phyloP scores from a whole-genome alignment of 2,888 invertebrate genomes.

The Tetragnatha montana region DNA sequence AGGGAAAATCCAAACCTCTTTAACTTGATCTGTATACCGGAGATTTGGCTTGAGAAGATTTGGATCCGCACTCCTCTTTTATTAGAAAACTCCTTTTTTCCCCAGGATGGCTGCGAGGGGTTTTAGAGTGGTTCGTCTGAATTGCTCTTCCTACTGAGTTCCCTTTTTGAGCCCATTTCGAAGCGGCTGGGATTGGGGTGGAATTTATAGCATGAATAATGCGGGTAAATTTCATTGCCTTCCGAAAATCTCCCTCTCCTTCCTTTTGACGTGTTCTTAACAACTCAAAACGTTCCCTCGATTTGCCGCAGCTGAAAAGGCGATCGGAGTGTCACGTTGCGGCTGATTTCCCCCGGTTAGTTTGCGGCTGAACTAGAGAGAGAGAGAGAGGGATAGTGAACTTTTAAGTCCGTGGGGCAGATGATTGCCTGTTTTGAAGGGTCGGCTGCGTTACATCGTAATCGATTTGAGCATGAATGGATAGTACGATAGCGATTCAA shows the following conservation, averaged over 20 bases:
- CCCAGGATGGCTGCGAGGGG: constrained; percentile 4
- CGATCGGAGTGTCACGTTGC: not conserved
- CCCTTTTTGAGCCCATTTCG: constrained; percentile 26
- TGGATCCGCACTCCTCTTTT: constrained; percentile 30
- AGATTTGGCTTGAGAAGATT: constrained; percentile 32
- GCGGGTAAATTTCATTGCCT: constrained; percentile 30
- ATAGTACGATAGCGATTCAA: too few species aligned
- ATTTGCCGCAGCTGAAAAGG: not conserved
- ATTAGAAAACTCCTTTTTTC: constrained; percentile 4
- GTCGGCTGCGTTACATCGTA: not conserved
- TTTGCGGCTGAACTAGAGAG: not conserved
- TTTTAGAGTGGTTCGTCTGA: constrained; percentile 55
- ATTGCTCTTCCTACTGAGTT: constrained; percentile 25
- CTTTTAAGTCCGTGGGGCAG: not conserved
- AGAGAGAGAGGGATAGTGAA: not conserved
- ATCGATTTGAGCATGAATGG: too few species aligned
- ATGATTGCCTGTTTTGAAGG: not conserved
- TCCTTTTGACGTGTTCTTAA: not conserved
- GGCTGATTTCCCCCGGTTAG: not conserved
- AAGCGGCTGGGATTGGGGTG: constrained; percentile 17
- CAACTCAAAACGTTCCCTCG: not conserved
- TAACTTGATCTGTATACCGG: constrained; percentile 40
- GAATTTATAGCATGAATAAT: constrained; percentile 26
- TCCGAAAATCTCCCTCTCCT: not conserved
- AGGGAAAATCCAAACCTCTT: constrained; percentile 21